Conservation (phyloP, 2,888 invertebrate species). For the Nematopogon swammerdamellus region DNA sequence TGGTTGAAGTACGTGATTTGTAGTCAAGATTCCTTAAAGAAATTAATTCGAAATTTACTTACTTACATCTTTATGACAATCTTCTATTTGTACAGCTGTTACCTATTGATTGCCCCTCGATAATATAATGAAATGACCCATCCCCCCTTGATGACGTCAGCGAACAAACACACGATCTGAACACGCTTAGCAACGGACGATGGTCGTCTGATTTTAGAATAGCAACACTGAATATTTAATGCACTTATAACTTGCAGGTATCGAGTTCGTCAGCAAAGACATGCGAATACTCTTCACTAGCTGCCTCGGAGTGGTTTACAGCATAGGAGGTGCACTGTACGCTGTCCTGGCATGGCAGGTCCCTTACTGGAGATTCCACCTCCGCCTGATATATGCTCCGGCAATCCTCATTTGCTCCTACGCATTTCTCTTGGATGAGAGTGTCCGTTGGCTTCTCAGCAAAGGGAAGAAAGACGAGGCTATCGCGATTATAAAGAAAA, state of each 20-base stretch:
- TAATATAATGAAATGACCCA: too few relatives aligned
- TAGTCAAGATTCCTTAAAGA: too few relatives aligned
- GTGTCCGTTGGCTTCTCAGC: constrained; percentile 44
- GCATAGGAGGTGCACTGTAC: constrained; percentile 36
- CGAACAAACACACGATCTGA: too few relatives aligned
- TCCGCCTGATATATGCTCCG: constrained; percentile 41
- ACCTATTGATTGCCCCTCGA: too few relatives aligned
- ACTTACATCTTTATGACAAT: too few relatives aligned
- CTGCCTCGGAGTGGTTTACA: constrained; percentile 43
- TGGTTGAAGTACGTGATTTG: too few relatives aligned
- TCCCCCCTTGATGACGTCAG: too few relatives aligned
- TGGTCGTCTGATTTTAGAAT: too few relatives aligned
- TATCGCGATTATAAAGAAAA: constrained; percentile 31
- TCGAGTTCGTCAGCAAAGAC: constrained; percentile 43
- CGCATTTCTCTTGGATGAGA: constrained; percentile 40
- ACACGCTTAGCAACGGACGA: too few relatives aligned
- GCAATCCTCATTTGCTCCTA: constrained; percentile 35
- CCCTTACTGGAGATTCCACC: constrained; percentile 43
- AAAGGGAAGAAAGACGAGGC: constrained; percentile 35
- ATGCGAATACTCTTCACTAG: constrained; percentile 38
- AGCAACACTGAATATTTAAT: too few relatives aligned
- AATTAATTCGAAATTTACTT: too few relatives aligned
- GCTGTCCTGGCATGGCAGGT: constrained; percentile 40
- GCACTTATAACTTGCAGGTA: constrained; percentile 36
- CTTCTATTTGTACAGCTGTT: too few relatives aligned